A percentile compares a stretch with the other conserved stretches of the same genome.
Evolutionary conservation across 2,888 invertebrate genomes (phyloP).

Genomic region (Ceramica pisi): DNA sequence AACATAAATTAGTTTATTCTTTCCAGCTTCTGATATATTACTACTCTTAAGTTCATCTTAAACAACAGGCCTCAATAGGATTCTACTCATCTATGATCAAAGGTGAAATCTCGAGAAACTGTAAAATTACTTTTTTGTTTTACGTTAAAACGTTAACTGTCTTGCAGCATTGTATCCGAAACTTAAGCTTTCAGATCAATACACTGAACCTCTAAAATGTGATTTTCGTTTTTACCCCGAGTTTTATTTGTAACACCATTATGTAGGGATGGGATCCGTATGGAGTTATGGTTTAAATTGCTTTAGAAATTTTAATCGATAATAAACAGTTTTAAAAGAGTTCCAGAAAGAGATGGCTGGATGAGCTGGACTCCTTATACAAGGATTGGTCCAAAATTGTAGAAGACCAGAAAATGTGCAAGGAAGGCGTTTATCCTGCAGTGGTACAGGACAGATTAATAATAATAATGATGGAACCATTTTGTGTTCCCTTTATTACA

Average conservation of each 20-base stretch:
- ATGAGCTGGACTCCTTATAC: no score
- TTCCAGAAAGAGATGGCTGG: no score
- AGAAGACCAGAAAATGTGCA: no score
- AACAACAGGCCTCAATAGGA: background rate
- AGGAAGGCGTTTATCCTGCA: no score
- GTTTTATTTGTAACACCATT: conserved; percentile 65
- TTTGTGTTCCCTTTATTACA: no score
- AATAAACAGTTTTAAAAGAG: no score
- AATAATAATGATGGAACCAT: no score
- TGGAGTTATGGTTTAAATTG: conserved; percentile 22
- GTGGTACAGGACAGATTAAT: no score
- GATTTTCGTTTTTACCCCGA: conserved; percentile 76
- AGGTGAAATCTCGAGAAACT: conserved; percentile 2
- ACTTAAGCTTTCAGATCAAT: conserved; percentile 72
- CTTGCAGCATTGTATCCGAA: conserved; percentile 62
- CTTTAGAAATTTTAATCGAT: background rate
- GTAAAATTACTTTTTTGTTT: conserved; percentile 18
- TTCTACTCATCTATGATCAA: background rate
- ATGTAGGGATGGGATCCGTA: conserved; percentile 36
- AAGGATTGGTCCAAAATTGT: no score
- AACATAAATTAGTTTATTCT: no score
- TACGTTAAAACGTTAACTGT: conserved; percentile 44
- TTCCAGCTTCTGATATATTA: background rate
- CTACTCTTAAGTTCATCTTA: background rate
- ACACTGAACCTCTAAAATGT: conserved; percentile 70